Conservation (phyloP, 2,888 invertebrate species). For the Deilephila porcellus region DNA sequence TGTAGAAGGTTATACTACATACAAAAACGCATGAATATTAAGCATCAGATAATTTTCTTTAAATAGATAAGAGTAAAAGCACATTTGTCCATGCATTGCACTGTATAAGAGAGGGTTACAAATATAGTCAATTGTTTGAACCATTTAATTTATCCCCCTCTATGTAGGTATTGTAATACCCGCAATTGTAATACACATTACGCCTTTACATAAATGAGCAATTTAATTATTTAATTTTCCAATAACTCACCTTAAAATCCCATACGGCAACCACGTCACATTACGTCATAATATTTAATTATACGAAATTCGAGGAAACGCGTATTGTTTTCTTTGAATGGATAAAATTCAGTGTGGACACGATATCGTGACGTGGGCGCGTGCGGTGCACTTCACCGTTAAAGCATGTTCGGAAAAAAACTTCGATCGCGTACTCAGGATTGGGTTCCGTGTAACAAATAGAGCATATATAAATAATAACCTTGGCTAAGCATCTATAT, state of each 20-base stretch:
- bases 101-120: too few species aligned
- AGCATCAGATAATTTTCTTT: too few species aligned
- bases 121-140: too few species aligned
- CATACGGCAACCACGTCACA: not conserved
- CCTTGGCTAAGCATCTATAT: too few species aligned
- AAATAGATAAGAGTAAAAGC: too few species aligned
- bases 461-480: too few species aligned
- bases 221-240: not conserved
- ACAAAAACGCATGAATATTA: too few species aligned
- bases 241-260: not conserved
- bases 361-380: slow-evolving; percentile 48
- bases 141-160: too few species aligned
- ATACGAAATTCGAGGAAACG: slow-evolving; percentile 20
- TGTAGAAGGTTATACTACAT: too few species aligned
- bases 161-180: too few species aligned
- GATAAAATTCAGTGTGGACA: slow-evolving; percentile 18
- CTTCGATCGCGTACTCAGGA: not conserved
- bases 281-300: slow-evolving; percentile 2
- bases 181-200: too few species aligned
- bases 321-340: slow-evolving; percentile 19
- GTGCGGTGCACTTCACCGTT: slow-evolving; percentile 47
- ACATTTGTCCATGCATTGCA: too few species aligned
- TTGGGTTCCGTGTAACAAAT: slow-evolving; percentile 1
- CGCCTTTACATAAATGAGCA: not conserved
- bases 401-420: slow-evolving; percentile 44